A percentile compares a stretch with the other conserved stretches of the same genome.
Conservation (phyloP, 2,113 vertebrate species). For the Clarias batrachus region DNA sequence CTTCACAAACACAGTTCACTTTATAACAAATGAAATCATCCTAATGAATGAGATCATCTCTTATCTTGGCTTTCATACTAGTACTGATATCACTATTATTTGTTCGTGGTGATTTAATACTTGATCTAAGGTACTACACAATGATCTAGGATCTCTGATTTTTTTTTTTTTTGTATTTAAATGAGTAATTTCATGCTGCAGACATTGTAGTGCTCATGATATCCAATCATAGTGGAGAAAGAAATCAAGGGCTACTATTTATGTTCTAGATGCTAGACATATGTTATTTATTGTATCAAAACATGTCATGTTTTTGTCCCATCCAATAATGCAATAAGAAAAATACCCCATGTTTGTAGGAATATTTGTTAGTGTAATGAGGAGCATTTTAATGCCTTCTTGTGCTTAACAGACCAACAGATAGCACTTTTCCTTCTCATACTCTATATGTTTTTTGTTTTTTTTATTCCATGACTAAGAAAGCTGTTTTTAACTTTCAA, state of each 20-base stretch:
- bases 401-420: slow-evolving; percentile 21
- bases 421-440: slow-evolving; percentile 35
- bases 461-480: background rate
- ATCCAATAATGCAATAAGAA: slow-evolving; percentile 10
- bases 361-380: slow-evolving; percentile 4
- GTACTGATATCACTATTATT: slow-evolving; percentile 45
- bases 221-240: slow-evolving; percentile 40
- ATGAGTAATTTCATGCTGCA: slow-evolving; percentile 38
- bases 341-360: slow-evolving; percentile 9
- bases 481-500: background rate
- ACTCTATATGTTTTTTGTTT: background rate
- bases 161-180: slow-evolving; percentile 50
- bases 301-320: slow-evolving; percentile 8
- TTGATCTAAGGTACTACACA: slow-evolving; percentile 58
- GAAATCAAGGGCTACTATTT: slow-evolving; percentile 43
- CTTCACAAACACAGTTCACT: slow-evolving; percentile 19
- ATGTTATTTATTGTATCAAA: slow-evolving; percentile 51
- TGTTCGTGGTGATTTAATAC: slow-evolving; percentile 44
- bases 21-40: slow-evolving; percentile 21
- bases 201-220: slow-evolving; percentile 26
- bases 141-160: slow-evolving; percentile 40
- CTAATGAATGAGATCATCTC: slow-evolving; percentile 20
- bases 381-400: background rate
- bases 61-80: slow-evolving; percentile 2
- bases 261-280: slow-evolving; percentile 31